These are phyloP conservation scores for Heterohyrax brucei DNA, from an alignment of 2,797 vertebrate genomes.

Conservation along the genomic window DNA sequence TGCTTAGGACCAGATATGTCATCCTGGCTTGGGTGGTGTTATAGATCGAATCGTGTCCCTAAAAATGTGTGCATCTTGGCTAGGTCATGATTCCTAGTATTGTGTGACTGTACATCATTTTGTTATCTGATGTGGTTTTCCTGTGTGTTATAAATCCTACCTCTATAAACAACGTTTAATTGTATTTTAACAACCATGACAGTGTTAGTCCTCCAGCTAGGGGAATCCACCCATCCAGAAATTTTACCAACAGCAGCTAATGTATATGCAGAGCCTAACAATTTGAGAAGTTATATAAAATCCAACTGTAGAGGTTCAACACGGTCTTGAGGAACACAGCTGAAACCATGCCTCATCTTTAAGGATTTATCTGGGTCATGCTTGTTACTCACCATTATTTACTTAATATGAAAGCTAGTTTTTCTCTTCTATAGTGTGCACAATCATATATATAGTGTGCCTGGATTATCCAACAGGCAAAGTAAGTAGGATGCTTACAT, in stretches of 20 bases:
- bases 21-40: not conserved
- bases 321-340: not conserved
- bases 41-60: too few relatives aligned
- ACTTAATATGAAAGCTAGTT: not conserved
- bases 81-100: too few relatives aligned
- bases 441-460: not conserved
- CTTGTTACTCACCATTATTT: not conserved
- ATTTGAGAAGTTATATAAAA: not conserved
- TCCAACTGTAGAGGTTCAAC: not conserved
- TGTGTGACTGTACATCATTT: too few relatives aligned
- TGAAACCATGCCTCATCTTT: not conserved
- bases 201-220: not conserved
- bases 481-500: too few relatives aligned
- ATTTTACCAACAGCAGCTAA: not conserved
- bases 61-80: too few relatives aligned
- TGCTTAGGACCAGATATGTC: not conserved
- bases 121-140: too few relatives aligned
- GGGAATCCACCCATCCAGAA: not conserved
- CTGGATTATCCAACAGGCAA: too few relatives aligned
- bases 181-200: not conserved
- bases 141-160: too few relatives aligned
- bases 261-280: not conserved
- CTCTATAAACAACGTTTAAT: not conserved
- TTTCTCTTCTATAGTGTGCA: not conserved
- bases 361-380: not conserved